These are phyloP conservation scores for Isichthys henryi DNA, from an alignment of 2,113 vertebrate genomes.

Conservation along the genomic window DNA sequence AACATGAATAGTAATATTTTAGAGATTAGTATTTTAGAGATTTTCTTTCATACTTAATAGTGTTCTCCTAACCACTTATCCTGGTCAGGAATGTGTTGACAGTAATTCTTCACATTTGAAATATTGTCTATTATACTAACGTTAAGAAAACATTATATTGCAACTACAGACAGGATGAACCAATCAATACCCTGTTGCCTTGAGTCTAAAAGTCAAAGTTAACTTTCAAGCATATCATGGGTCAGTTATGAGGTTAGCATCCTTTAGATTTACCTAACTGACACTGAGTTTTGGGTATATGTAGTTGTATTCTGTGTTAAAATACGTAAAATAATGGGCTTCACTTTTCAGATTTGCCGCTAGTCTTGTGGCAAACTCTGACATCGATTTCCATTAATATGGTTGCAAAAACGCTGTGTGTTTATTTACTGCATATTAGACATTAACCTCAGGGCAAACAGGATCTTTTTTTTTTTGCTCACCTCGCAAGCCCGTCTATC, in stretches of 20 bases:
- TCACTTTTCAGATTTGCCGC: neutral
- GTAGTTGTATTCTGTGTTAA: neutral
- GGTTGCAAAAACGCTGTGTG: neutral
- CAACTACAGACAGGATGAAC: neutral
- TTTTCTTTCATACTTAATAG: neutral
- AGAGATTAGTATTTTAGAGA: neutral
- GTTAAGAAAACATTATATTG: neutral
- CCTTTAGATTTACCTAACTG: neutral
- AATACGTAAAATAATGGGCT: neutral
- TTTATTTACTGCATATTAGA: conserved; percentile 7
- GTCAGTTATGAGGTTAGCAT: neutral
- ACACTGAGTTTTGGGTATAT: neutral
- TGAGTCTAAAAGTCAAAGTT: conserved; percentile 1
- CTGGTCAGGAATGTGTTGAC: neutral
- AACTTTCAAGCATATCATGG: neutral
- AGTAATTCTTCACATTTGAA: neutral
- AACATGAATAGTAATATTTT: neutral
- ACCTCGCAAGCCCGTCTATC: neutral
- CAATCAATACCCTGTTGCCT: neutral
- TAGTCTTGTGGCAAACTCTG: neutral
- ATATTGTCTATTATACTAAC: neutral
- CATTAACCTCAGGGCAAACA: neutral
- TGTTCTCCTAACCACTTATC: neutral
- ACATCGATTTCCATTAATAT: neutral
- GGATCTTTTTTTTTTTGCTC: neutral